Evolutionary conservation across 2,888 invertebrate genomes (phyloP), one percentile per base, ranked within the genome.

Genomic region (Brachyptera putata): DNA sequence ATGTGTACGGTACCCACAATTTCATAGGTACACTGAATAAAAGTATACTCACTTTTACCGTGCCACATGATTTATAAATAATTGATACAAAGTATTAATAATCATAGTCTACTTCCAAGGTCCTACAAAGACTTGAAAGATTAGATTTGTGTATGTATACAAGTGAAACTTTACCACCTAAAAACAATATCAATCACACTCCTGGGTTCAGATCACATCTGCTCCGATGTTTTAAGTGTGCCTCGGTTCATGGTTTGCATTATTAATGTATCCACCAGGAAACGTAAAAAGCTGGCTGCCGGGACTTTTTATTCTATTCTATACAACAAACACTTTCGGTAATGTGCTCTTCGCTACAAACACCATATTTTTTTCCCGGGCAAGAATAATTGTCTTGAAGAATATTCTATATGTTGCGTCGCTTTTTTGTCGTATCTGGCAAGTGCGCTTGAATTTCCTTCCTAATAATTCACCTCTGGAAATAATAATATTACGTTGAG

Each of bases 231-330:
- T 14, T 7, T 39, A 7, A 39, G 39, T 14, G 39, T 18, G 43
- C 43, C 43, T 21, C 16, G 43, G 43, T 34, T 53, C 21, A 53
- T 53, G 53, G 36, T 13, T n/a, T 53, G 53, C 53, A 53, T 53
- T 53, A 53, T 53, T 53, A 36, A 53, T 53, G 43, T 11, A 43
- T 46, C 22, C 22, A 46, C 21, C n/a, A 46, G 46, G 46, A 46
- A 46, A 46, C 46, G 46, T 46, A 46, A 46, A 46, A 46, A 46
- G 22, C 18, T 46, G n/a, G 46, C 24, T 30, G 46, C 46, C 21
- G 22, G 41, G 21, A 18, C 46, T 21, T 46, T 46, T 46, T 46
- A 46, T 46, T 46, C 46, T 24, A 24, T 21, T n/a, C 46, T n/a
- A 46, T n/a, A n/a, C 22, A 21, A 46, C 46, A 46, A 46, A 46